Percentiles rank a stretch among this genome's conserved stretches.
These are phyloP conservation scores for Hormiphora californensis DNA, from an alignment of 37 sponge, comb jelly and placozoan genomes.

Conservation along the genomic window DNA sequence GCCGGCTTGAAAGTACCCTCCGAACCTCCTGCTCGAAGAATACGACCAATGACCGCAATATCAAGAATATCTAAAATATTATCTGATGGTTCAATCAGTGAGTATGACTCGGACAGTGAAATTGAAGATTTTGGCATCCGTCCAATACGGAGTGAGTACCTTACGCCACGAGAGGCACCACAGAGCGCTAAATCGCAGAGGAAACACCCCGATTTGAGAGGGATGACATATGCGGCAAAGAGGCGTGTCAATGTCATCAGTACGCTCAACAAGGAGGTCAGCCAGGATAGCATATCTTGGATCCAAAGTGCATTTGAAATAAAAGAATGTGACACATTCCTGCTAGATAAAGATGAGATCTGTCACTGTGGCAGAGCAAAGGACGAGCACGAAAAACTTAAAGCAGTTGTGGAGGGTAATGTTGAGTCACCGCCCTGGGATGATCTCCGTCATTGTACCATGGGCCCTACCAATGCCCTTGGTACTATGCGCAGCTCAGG, in stretches of 20 bases:
- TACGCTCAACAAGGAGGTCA: background rate
- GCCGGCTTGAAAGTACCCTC: no score
- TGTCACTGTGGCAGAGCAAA: background rate
- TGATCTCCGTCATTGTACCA: background rate
- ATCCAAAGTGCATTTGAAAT: background rate
- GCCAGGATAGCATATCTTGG: background rate
- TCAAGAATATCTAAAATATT: conserved; percentile 17
- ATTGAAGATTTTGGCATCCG: background rate
- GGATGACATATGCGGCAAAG: background rate
- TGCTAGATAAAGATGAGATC: background rate
- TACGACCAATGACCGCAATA: no score
- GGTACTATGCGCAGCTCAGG: background rate
- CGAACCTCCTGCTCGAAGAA: no score
- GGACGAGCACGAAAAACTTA: background rate
- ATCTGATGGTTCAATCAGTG: conserved; percentile 13
- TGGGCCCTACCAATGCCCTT: background rate
- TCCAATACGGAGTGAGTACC: background rate
- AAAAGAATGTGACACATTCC: background rate
- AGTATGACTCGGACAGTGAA: background rate
- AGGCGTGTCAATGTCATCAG: background rate
- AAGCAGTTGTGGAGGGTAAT: background rate
- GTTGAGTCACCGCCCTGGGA: background rate
- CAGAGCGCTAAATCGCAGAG: background rate
- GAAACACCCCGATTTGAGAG: background rate
- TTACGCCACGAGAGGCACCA: background rate